Conservation (phyloP, 1,140 invertebrate genomes). For the Eriosoma lanigerum region DNA sequence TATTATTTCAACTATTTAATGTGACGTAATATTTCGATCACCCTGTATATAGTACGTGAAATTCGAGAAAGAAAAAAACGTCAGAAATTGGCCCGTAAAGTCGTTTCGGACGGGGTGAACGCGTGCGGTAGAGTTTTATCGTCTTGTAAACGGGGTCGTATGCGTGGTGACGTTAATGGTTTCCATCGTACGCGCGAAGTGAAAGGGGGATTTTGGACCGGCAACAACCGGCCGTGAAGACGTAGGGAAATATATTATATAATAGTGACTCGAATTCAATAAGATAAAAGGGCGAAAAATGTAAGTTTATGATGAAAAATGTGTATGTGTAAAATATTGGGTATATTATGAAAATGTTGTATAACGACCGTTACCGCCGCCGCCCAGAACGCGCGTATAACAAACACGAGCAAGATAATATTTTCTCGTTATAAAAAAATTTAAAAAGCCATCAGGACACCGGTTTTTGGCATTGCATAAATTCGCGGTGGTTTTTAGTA, state of each 20-base stretch:
- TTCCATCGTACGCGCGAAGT: background rate
- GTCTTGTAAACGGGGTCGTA: constrained; percentile 34
- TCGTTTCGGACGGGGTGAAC: background rate
- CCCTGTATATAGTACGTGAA: background rate
- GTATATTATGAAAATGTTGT: constrained; percentile 36
- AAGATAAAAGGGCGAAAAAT: constrained; percentile 40
- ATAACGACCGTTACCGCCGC: background rate
- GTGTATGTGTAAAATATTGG: constrained; percentile 16
- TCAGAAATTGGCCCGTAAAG: too few relatives aligned
- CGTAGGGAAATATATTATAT: background rate
- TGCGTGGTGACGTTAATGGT: background rate
- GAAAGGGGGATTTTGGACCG: background rate
- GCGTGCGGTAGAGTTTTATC: background rate
- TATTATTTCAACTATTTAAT: too few relatives aligned
- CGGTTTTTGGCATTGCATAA: constrained; percentile 24
- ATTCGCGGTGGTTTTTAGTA: background rate
- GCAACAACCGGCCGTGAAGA: background rate
- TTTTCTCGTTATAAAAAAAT: constrained; percentile 28
- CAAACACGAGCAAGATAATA: constrained; percentile 26
- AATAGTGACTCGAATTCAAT: constrained; percentile 15
- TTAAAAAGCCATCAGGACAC: background rate
- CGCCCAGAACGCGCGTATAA: background rate
- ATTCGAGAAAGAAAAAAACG: background rate
- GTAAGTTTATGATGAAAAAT: constrained; percentile 20
- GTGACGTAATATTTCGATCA: too few relatives aligned